Conservation (phyloP, 92 coral and sea anemone species). For the Chrysogorgia sp. region DNA sequence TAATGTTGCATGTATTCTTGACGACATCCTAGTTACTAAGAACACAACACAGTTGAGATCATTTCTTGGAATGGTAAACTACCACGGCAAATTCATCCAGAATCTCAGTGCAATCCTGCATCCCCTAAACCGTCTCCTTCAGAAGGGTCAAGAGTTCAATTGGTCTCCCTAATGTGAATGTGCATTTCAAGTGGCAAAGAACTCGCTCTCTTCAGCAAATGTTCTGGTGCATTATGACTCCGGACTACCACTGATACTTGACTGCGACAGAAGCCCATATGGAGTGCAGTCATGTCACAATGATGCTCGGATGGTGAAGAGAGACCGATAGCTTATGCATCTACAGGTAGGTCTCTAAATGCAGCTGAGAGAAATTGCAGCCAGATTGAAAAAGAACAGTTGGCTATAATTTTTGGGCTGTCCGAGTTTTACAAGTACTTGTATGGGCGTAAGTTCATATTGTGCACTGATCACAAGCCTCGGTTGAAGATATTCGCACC, state of each 20-base stretch:
- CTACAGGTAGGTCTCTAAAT: constrained; percentile 27
- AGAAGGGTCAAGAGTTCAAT: constrained; percentile 18
- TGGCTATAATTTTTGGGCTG: constrained; percentile 49
- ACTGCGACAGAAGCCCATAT: constrained; percentile 31
- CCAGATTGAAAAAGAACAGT: constrained; percentile 44
- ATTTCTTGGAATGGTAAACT: constrained; percentile 34
- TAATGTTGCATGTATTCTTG: neutral
- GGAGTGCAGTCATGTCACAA: constrained; percentile 51
- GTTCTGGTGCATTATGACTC: constrained; percentile 42
- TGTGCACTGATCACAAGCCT: constrained; percentile 53
- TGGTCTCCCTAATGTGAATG: constrained; percentile 18
- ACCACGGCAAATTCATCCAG: constrained; percentile 32
- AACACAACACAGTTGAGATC: constrained; percentile 6
- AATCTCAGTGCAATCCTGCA: constrained; percentile 20
- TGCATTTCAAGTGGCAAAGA: constrained; percentile 24
- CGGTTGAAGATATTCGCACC: neutral
- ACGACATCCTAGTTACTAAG: constrained; percentile 5
- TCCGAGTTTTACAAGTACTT: constrained; percentile 42
- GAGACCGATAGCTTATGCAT: constrained; percentile 35
- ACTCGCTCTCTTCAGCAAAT: constrained; percentile 21
- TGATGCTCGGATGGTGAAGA: constrained; percentile 18
- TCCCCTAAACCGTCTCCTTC: constrained; percentile 32
- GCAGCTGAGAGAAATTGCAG: constrained; percentile 26
- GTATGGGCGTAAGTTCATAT: constrained; percentile 57
- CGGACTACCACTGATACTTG: constrained; percentile 3